Evolutionary conservation across 2,113 vertebrate genomes (phyloP), one percentile per base, ranked within the genome.

Genomic region (Trinectes maculatus): DNA sequence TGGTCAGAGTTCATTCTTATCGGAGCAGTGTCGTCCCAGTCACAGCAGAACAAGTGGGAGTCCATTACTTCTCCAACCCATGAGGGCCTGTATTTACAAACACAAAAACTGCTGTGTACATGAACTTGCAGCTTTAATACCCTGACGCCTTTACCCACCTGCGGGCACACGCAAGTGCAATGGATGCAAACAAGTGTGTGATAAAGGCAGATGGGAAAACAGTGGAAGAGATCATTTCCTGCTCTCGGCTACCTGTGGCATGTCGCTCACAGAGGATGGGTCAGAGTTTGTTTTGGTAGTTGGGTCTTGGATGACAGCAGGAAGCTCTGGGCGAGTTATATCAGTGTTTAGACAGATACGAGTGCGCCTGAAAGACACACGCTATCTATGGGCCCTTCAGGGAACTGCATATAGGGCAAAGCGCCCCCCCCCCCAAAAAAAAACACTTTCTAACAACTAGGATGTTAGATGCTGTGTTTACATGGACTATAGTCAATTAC

Each of bases 311-410:
- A 64, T 72, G 84, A 76, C 71, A 74, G 43, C 70, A 84, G 89
- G 89, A 91, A 92, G 65, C 74, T 73, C 68, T 80, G 85, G 40
- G 47, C 79, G 77, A 82, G 69, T 54, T 79, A 40, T 90, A 91
- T 93, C 90, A 88, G 52, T 92, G 91, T 92, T 92, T 93, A 72
- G 80, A 91, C 91, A 92, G 91, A 90, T 79, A 80, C 62, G 29
- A 26, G 54, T 59, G 74, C 58, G 76, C 61, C 72, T 71, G 40
- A 62, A 74, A 71, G 74, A 82, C 61, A 53, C 58, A 70, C 65
- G 66, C 60, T 67, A 42, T 53, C 53, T 68, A 39, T 43, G 49
- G 63, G 56, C 58, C 61, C 25, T 59, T 6, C 10, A 48, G 65
- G 56, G 44, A 54, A 49, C n/a, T 22, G 36, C 33, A 25, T 60